phyloP scores from a whole-genome alignment of 2,888 invertebrate species.

The Actias luna region DNA sequence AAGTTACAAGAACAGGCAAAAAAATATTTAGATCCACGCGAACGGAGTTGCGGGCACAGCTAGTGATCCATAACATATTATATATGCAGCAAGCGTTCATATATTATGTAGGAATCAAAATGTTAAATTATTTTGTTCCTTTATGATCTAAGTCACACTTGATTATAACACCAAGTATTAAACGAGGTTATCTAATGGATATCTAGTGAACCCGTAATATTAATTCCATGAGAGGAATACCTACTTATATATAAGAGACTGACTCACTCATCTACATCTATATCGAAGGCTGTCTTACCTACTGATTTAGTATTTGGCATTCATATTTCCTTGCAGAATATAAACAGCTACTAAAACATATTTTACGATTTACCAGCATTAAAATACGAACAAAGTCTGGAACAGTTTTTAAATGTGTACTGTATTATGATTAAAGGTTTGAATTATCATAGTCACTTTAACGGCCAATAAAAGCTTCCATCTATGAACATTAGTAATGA shows the following conservation, averaged over 20 bases:
- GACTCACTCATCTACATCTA: too few species aligned
- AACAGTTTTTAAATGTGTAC: too few species aligned
- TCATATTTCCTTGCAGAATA: too few species aligned
- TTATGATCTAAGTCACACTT: not conserved
- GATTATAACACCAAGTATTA: not conserved
- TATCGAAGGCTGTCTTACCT: too few species aligned
- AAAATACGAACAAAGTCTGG: too few species aligned
- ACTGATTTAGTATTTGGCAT: too few species aligned
- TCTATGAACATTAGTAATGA: not conserved
- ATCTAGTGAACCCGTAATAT: not conserved
- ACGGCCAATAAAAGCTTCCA: not conserved
- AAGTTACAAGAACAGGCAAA: too few species aligned
- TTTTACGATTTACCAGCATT: too few species aligned
- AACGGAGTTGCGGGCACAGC: too few species aligned
- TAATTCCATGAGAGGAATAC: not conserved
- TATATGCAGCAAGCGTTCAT: not conserved
- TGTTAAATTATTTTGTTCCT: not conserved
- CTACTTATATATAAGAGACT: too few species aligned
- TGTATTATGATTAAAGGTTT: not conserved
- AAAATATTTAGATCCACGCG: too few species aligned
- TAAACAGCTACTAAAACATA: too few species aligned
- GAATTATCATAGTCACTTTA: not conserved
- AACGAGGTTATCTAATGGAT: not conserved
- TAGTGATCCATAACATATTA: not conserved
- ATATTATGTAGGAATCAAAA: not conserved